phyloP scores from a whole-genome alignment of 1,140 invertebrate species.

The Bacillus rossius region DNA sequence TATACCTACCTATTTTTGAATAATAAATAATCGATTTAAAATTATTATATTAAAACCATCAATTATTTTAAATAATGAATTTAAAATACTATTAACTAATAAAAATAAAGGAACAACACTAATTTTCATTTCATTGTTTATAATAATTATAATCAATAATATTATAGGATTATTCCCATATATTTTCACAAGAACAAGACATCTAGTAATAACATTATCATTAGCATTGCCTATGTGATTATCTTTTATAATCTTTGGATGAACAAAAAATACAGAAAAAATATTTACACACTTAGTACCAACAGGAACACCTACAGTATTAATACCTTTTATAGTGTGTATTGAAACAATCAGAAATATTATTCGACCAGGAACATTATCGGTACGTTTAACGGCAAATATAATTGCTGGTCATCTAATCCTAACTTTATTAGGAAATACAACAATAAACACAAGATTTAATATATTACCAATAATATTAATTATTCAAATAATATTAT shows the following conservation, averaged over 20 bases:
- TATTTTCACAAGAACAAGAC: conserved; percentile 57
- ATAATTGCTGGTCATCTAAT: conserved; percentile 62
- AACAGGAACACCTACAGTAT: conserved; percentile 46
- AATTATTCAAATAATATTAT: conserved; percentile 43
- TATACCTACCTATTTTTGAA: not conserved
- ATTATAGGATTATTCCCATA: conserved; percentile 50
- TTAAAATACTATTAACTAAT: not conserved
- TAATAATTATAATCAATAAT: conserved; percentile 1
- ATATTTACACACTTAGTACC: conserved; percentile 58
- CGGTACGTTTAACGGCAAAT: conserved; percentile 58
- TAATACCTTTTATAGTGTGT: conserved; percentile 45
- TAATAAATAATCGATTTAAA: not conserved
- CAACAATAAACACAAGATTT: conserved; percentile 26
- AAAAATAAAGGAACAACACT: not conserved
- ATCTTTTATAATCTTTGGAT: conserved; percentile 48
- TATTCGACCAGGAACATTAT: conserved; percentile 57
- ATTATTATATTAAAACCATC: not conserved
- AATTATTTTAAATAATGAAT: not conserved
- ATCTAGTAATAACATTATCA: conserved; percentile 49
- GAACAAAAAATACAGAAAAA: conserved; percentile 38
- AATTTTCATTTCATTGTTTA: not conserved
- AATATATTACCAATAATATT: conserved; percentile 40
- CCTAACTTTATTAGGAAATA: conserved; percentile 47
- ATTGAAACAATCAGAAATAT: conserved; percentile 41
- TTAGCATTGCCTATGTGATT: conserved; percentile 54